Conservation (phyloP, 2,888 invertebrate genomes). For the Drosophila subsilvestris region DNA sequence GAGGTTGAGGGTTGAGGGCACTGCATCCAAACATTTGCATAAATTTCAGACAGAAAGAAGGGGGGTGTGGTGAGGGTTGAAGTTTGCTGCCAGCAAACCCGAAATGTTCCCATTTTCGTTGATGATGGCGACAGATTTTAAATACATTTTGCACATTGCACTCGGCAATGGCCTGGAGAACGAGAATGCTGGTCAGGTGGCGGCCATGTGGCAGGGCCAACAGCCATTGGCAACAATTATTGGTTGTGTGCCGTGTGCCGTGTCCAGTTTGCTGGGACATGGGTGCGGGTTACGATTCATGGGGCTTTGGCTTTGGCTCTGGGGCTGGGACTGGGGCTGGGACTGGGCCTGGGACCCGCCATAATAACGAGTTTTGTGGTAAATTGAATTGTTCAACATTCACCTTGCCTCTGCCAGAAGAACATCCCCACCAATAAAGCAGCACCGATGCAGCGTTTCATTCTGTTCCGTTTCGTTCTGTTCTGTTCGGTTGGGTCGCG, state of each 20-base stretch:
- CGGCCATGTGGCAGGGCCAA: slow-evolving; percentile 9
- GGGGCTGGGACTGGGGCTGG: background rate
- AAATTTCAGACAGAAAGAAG: slow-evolving; percentile 35
- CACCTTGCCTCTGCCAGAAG: slow-evolving; percentile 26
- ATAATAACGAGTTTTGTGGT: slow-evolving; percentile 79
- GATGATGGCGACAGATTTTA: slow-evolving; percentile 71
- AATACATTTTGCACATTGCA: slow-evolving; percentile 70
- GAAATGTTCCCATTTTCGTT: slow-evolving; percentile 42
- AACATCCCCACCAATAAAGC: slow-evolving; percentile 30
- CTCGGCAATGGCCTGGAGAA: slow-evolving; percentile 47
- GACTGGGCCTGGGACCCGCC: slow-evolving; percentile 12
- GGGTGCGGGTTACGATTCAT: slow-evolving; percentile 26
- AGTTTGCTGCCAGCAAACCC: slow-evolving; percentile 12
- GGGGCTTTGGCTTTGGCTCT: slow-evolving; percentile 6
- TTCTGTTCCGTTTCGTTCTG: slow-evolving; percentile 17
- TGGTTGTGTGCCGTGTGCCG: slow-evolving; percentile 48
- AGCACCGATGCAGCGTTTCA: slow-evolving; percentile 31
- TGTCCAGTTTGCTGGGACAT: slow-evolving; percentile 21
- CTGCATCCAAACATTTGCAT: slow-evolving; percentile 51
- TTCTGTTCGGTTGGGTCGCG: background rate
- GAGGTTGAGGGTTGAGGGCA: background rate
- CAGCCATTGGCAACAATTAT: slow-evolving; percentile 68
- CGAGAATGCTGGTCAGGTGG: slow-evolving; percentile 18
- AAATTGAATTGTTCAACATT: slow-evolving; percentile 80
- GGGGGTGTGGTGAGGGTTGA: background rate